A percentile compares a stretch with the other conserved stretches of the same genome.
These are phyloP conservation scores for Bombus waltoni DNA, from an alignment of 1,140 invertebrate species.

Conservation along the genomic window DNA sequence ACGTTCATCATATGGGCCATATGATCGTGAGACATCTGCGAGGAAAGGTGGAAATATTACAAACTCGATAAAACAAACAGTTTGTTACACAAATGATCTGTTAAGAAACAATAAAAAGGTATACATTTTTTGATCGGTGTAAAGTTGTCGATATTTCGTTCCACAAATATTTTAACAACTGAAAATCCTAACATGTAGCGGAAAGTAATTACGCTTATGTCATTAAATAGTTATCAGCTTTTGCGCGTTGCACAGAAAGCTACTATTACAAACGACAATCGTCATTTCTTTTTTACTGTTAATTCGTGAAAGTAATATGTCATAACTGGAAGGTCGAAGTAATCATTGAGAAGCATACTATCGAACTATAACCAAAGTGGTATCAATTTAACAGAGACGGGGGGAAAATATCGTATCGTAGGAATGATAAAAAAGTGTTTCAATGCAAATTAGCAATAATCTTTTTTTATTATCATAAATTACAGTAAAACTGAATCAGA, in stretches of 20 bases:
- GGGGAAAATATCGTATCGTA: too few species aligned
- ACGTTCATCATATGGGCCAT: conserved; percentile 58
- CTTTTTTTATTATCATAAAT: background rate
- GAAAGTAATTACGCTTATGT: background rate
- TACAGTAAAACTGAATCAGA: background rate
- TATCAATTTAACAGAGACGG: background rate
- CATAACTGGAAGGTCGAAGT: background rate
- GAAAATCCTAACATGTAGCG: background rate
- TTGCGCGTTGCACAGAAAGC: background rate
- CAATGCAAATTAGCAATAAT: background rate
- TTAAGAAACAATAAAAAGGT: background rate
- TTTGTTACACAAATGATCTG: background rate
- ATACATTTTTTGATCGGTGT: background rate
- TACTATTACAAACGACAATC: background rate
- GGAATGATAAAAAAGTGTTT: background rate
- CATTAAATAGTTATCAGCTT: background rate
- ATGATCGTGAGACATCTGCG: conserved; percentile 71
- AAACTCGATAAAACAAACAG: background rate
- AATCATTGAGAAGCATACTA: background rate
- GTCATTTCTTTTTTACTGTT: conserved; percentile 3
- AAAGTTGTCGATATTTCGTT: background rate
- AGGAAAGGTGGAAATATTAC: background rate
- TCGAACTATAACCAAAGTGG: background rate
- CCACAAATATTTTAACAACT: background rate
- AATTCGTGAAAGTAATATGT: background rate